Conservation (phyloP, 2,888 invertebrate genomes). For the Synergus itoensis region DNA sequence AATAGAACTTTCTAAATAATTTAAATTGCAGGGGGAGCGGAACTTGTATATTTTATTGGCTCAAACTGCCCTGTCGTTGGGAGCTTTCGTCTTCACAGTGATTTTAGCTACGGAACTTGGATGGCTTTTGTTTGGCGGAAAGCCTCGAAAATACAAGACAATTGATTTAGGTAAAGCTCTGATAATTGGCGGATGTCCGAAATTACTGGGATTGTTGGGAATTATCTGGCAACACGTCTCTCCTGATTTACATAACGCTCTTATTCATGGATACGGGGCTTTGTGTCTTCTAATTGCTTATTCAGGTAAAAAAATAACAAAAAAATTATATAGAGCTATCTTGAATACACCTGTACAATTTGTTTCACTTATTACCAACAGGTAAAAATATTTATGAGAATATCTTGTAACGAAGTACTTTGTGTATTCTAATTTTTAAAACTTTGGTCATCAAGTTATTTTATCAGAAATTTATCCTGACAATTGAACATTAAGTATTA, state of each 20-base stretch:
- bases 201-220: slow-evolving; percentile 71
- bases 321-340: not conserved
- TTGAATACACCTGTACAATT: not conserved
- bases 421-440: not conserved
- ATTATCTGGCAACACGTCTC: slow-evolving; percentile 73
- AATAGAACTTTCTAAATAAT: slow-evolving; percentile 1
- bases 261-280: slow-evolving; percentile 84
- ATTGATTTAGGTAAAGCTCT: slow-evolving; percentile 67
- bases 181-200: slow-evolving; percentile 73
- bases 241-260: slow-evolving; percentile 69
- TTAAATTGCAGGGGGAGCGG: slow-evolving; percentile 65
- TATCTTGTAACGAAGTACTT: too few relatives aligned
- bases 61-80: slow-evolving; percentile 68
- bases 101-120: slow-evolving; percentile 68
- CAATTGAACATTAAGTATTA: not conserved
- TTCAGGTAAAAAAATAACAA: slow-evolving; percentile 79
- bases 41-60: slow-evolving; percentile 71
- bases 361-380: not conserved
- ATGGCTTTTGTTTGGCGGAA: slow-evolving; percentile 62
- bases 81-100: slow-evolving; percentile 64
- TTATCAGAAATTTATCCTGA: not conserved
- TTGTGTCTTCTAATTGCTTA: slow-evolving; percentile 83
- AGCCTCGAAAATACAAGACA: slow-evolving; percentile 64
- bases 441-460: not conserved
- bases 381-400: not conserved